A percentile compares a stretch with the other conserved stretches of the same genome.
These are phyloP conservation scores for Zophobas atratus DNA, from an alignment of 1,140 invertebrate genomes.

Conservation along the genomic window DNA sequence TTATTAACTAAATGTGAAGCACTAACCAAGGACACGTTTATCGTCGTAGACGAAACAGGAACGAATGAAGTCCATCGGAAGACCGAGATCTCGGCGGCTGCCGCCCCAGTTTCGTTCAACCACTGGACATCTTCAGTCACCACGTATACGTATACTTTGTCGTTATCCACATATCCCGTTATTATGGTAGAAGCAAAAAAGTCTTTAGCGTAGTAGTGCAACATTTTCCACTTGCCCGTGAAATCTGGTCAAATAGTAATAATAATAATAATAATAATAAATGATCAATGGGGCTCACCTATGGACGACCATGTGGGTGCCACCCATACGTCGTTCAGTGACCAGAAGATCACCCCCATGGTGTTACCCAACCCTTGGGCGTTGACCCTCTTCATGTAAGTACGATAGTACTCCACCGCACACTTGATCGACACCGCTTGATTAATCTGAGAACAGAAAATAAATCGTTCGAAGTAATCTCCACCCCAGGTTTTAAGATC, in stretches of 20 bases:
- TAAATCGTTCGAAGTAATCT: conserved; percentile 70
- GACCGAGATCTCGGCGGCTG: neutral
- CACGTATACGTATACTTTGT: neutral
- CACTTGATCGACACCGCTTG: neutral
- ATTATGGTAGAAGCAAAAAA: conserved; percentile 83
- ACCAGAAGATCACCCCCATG: conserved; percentile 99
- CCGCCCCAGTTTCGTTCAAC: no score
- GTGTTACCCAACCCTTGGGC: conserved; percentile 80
- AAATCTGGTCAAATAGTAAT: conserved; percentile 75
- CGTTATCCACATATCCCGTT: conserved; percentile 54
- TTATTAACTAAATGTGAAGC: no score
- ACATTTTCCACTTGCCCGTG: conserved; percentile 89
- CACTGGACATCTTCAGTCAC: neutral
- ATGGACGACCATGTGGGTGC: conserved; percentile 96
- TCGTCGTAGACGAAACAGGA: no score
- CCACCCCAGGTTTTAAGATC: conserved; percentile 70
- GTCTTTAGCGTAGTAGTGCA: conserved; percentile 90
- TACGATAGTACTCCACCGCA: conserved; percentile 86
- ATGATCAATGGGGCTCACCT: conserved; percentile 19
- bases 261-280: neutral
- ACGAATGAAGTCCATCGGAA: no score
- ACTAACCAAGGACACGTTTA: no score
- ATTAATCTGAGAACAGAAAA: conserved; percentile 81
- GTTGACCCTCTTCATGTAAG: conserved; percentile 71
- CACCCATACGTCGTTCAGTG: conserved; percentile 98